Evolutionary conservation across 1,140 invertebrate genomes (phyloP), one percentile per base, ranked within the genome.

Genomic region (Bombus superbus): DNA sequence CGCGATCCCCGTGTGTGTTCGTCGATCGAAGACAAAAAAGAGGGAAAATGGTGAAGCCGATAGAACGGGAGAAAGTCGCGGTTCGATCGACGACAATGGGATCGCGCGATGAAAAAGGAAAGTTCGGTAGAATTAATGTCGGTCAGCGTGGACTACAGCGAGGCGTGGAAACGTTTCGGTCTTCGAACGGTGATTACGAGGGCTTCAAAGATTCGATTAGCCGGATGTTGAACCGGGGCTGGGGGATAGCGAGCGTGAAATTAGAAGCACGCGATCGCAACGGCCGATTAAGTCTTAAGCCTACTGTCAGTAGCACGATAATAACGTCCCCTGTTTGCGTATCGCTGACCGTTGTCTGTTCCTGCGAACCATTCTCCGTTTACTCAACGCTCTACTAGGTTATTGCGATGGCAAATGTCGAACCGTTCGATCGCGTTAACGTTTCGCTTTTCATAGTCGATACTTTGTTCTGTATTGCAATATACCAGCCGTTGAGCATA

Each of bases 191-290:
- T 85, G 86, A 91, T 91, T 91, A 91, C 83, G 71, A 64, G 80
- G 76, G 87, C 84, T 82, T 85, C 79, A 79, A 90, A 90, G 88
- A 90, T 90, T 90, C 89, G 87, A 90, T 89, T 91, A 91, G 74
- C 75, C 82, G 86, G 90, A 91, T 89, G 86, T 88, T 81, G 83
- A 82, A 86, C 79, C 81, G 85, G 71, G 57, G 75, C 38, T 76
- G 32, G 81, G 79, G 85, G 83, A 90, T 88, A 88, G 86, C 86
- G 81, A 87, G 86, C 90, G 89, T 92, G 90, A 92, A 92, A 93
- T 93, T 92, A 92, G 90, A 92, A 91, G 92, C 92, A 92, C 92
- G 92, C 92, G 91, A 93, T 93, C 90, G 84, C 85, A 91, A 89
- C 87, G 81, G 83, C 83, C 85, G 92, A 93, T 93, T 92, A 90